Base-by-base conservation (phyloP, 2,888 invertebrate species). In the Parthenolecanium corni region DNA sequence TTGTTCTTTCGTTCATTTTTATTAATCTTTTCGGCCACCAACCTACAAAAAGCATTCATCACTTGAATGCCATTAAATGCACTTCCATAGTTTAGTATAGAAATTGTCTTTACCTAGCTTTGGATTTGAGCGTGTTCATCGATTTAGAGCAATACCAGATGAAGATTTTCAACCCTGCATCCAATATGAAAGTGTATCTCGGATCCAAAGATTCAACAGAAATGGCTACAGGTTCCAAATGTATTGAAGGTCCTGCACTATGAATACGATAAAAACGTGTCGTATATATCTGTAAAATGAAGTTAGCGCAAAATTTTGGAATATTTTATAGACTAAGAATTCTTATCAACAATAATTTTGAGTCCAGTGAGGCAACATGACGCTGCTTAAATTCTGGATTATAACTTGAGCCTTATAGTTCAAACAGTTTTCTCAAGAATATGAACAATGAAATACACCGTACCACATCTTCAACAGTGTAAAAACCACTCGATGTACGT, bases 11-110 rank as follows among this genome's bases (percentile, higher is more conserved):
- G 79, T 74, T 99, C 98, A 71, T 94, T 92, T 75, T 97, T 97
- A 74, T 96, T 98, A 64, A 99, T 91, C 75, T 97, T 97, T 74
- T 98, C 98, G 2, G 96, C 90, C 78, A 98, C 84, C 14, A 99
- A 77, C 61, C 94, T 78, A 52, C 36, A 66, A 46, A 54, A 46
- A 18, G 38, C 4, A 2, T 44, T n/a, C n/a, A n/a, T n/a, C n/a
- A n/a, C n/a, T n/a, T n/a, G n/a, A n/a, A n/a, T n/a, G n/a, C n/a
- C n/a, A n/a, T 2, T 47, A 20, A 38, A 38, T 38, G 9, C 12
- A 38, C 9, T 12, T 38, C 12, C 38, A 12, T 38, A n/a, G n/a
- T n/a, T n/a, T n/a, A n/a, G n/a, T n/a, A n/a, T n/a, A n/a, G n/a
- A n/a, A 61, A 51, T 23, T 40, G 3, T 11, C 11, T 20, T 47